Base-by-base conservation (phyloP, 1,140 invertebrate species). In the Polypedilum vanderplanki region DNA sequence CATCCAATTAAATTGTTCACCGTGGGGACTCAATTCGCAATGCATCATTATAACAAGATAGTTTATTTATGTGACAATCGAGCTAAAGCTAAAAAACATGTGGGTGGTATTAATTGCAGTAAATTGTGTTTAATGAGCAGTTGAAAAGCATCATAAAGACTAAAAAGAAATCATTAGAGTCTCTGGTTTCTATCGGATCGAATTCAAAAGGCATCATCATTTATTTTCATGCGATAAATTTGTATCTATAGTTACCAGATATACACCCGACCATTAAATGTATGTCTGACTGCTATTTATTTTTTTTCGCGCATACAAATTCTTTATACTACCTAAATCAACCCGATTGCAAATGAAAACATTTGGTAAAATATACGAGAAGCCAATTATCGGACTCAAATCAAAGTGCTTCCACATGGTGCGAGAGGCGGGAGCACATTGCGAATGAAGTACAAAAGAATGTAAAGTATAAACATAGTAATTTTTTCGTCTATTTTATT, bases 181-280 rank as follows among this genome's bases (percentile, higher is more conserved):
- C n/a, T 57, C 46, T 57, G 46, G 46, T 57, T 57, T 57, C 46
- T n/a, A 57, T 57, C 46, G 46, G 46, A 15, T n/a, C 46, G n/a
- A 57, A 57, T 57, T 57, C n/a, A 57, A 57, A 57, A 57, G 46
- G 46, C 46, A 57, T 57, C 46, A 57, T 57, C 46, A 57, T 57
- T 57, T 57, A 57, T 57, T 57, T 57, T 15, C 46, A 57, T 57
- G 24, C 24, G 24, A 33, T 33, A 33, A 33, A 33, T 33, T 33
- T 33, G 24, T 33, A 33, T 33, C 24, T 33, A 33, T 33, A 33
- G 24, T 33, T 33, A 33, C 24, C 24, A 57, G 46, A 57, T 57
- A 57, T 57, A 12, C 46, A 57, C 24, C 24, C 24, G 5, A 33
- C 24, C 24, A 33, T 33, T 33, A 33, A 33, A 33, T 33, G 1